Percentiles rank a stretch among this genome's conserved stretches.
phyloP scores from a whole-genome alignment of 2,113 vertebrate species.

The Pedetes capensis region DNA sequence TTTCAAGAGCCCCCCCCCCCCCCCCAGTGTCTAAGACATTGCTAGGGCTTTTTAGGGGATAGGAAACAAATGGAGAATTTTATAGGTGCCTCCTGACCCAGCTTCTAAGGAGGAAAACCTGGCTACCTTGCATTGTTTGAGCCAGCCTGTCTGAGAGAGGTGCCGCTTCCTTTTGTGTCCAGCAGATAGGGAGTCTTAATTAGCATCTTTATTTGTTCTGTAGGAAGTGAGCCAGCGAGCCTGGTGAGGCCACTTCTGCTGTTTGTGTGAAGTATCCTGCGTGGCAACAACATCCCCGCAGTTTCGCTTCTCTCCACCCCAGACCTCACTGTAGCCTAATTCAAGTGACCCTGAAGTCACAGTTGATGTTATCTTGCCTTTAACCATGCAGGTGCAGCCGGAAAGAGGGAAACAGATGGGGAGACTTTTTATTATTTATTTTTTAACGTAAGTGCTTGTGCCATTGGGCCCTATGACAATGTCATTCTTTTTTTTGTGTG shows the following conservation, averaged over 20 bases:
- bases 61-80: not conserved
- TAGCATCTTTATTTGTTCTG: constrained; percentile 65
- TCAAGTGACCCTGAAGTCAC: constrained; percentile 8
- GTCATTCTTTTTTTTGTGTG: not conserved
- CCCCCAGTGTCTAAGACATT: not conserved
- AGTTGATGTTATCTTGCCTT: constrained; percentile 64
- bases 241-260: constrained; percentile 81
- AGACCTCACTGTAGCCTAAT: not conserved
- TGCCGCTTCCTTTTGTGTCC: constrained; percentile 78
- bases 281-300: constrained; percentile 71
- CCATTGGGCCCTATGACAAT: not conserved
- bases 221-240: constrained; percentile 80
- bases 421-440: not conserved
- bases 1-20: not conserved
- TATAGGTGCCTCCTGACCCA: not conserved
- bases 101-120: not conserved
- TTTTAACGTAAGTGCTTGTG: not conserved
- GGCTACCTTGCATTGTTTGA: constrained; percentile 57
- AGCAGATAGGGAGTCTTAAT: constrained; percentile 76
- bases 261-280: constrained; percentile 81
- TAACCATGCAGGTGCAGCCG: constrained; percentile 70
- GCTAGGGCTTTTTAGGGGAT: not conserved
- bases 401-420: constrained; percentile 62
- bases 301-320: not conserved
- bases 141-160: constrained; percentile 61